Conservation (phyloP, 2,797 vertebrate genomes). For the Cuculus canorus region DNA sequence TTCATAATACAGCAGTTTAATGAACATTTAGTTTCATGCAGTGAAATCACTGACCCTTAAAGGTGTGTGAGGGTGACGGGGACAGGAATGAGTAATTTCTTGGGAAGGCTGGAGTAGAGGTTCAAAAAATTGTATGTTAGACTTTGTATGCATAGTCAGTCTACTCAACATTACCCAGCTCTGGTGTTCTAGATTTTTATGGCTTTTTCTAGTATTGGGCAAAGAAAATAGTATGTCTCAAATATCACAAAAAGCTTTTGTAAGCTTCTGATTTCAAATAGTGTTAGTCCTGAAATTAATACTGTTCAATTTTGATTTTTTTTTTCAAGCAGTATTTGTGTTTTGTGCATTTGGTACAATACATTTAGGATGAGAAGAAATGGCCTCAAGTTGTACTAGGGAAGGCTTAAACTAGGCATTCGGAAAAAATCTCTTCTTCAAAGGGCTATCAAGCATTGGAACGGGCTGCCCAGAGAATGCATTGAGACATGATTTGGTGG, state of each 20-base stretch:
- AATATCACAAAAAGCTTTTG: background rate
- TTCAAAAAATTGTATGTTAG: background rate
- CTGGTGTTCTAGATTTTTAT: background rate
- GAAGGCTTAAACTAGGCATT: too few relatives aligned
- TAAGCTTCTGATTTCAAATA: background rate
- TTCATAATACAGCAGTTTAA: background rate
- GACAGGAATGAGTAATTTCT: background rate
- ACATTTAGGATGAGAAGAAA: background rate
- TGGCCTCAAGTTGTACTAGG: too few relatives aligned
- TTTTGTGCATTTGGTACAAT: background rate
- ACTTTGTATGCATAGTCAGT: background rate
- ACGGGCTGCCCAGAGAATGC: too few relatives aligned
- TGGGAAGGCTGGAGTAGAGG: background rate
- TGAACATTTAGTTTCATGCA: background rate
- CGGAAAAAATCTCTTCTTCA: too few relatives aligned
- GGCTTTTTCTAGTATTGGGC: background rate
- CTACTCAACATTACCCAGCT: background rate
- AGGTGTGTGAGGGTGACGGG: background rate
- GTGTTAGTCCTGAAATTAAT: background rate
- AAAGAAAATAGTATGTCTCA: background rate
- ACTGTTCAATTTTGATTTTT: background rate
- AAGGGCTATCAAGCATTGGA: too few relatives aligned
- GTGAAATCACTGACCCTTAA: constrained; percentile 8
- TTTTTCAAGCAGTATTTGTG: background rate
- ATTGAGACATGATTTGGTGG: too few relatives aligned